Evolutionary conservation across 2,797 vertebrate genomes (phyloP), one percentile per base, ranked within the genome.

Genomic region (Oreochromis grahami): DNA sequence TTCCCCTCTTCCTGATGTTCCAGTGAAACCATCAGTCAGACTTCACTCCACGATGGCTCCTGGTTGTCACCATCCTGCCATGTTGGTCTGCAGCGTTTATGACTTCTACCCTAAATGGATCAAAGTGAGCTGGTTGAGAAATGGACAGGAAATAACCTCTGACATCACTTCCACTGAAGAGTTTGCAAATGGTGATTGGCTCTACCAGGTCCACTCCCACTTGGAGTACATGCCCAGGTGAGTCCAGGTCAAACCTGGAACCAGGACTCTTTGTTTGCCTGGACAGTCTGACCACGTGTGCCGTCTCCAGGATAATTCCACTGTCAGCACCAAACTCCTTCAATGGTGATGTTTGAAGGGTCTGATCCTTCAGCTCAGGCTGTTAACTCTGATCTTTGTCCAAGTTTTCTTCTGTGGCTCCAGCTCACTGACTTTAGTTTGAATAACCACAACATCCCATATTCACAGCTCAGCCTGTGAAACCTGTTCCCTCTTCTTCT

Each of bases 171-270:
- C 86, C 38, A 93, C 87, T 3, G 92, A 87, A 0, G 85, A 94
- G 79, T 80, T 96, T 90, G 82, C 90, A 19, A 89, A 96, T 26
- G 95, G 92, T 3, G 95, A 97, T 76, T 97, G 96, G 96, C 96
- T 90, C 3, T 68, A 68, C 3, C 83, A 96, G 81, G 95, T 68
- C 63, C 63, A 68, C 36, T 41, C 63, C 96, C 2, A 95, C 77
- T 93, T 97, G 91, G 95, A 95, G 82, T 68, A 68, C 7, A 24
- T 41, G 0, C 97, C 96, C 83, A 88, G 63, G 63, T 68, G 63
- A 68, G 63, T 0, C 63, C 63, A 24, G 36, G n/a, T 68, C 36
- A 65, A 21, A 41, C 2, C 60, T 65, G 60, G 60, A 4, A 65
- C 1, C n/a, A 65, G 60, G 60, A 21, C 60, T 65, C 7, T 60